Evolutionary conservation across 2,888 invertebrate genomes (phyloP).

Genomic region (Exocentrus adspersus): DNA sequence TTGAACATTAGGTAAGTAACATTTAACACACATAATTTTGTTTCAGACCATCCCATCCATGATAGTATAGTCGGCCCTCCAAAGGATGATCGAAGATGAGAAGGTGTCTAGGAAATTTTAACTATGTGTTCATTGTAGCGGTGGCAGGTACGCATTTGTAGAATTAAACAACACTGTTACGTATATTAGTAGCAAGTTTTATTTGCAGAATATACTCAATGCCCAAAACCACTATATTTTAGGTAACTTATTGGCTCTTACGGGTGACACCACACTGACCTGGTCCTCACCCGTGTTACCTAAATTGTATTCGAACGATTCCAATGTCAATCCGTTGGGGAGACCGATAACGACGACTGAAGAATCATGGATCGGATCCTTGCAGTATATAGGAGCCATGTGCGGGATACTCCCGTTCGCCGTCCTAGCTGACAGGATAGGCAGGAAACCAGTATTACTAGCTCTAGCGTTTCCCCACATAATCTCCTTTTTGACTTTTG

Average conservation of each 20-base stretch:
- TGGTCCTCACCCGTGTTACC: slow-evolving; percentile 59
- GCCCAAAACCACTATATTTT: slow-evolving; percentile 33
- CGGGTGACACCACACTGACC: slow-evolving; percentile 61
- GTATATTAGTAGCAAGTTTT: too few relatives aligned
- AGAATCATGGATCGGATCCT: slow-evolving; percentile 66
- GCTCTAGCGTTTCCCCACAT: slow-evolving; percentile 72
- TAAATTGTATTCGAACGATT: slow-evolving; percentile 42
- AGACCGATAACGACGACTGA: slow-evolving; percentile 55
- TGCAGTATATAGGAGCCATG: slow-evolving; percentile 64
- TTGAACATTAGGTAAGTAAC: too few relatives aligned
- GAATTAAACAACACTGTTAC: too few relatives aligned
- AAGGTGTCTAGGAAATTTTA: slow-evolving; percentile 8
- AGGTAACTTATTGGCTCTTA: slow-evolving; percentile 63
- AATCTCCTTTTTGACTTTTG: slow-evolving; percentile 58
- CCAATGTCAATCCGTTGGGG: slow-evolving; percentile 54
- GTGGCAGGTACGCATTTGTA: slow-evolving; percentile 30
- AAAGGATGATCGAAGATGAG: slow-evolving; percentile 14
- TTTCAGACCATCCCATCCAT: background rate
- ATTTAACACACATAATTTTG: background rate
- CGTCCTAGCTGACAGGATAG: slow-evolving; percentile 70
- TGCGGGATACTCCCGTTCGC: slow-evolving; percentile 77
- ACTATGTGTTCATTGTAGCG: slow-evolving; percentile 35
- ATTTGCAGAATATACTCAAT: too few relatives aligned
- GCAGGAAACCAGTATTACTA: slow-evolving; percentile 75
- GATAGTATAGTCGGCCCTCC: background rate